Evolutionary conservation across 2,888 invertebrate species (phyloP).

Genomic region (Thymelicus acteon): DNA sequence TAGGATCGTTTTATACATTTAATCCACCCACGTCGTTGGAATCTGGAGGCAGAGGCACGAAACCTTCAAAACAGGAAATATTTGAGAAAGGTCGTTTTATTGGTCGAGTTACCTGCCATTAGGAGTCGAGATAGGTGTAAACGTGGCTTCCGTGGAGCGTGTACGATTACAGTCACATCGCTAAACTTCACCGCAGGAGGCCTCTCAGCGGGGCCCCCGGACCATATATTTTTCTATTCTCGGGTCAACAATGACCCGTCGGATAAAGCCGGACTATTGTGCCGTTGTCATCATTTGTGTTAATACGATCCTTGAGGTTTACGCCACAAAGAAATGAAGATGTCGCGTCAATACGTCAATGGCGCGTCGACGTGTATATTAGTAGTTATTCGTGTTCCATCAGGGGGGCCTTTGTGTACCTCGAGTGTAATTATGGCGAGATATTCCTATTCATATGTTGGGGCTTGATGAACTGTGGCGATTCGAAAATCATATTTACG

Average conservation of each 20-base stretch:
- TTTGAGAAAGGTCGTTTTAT: conserved; percentile 81
- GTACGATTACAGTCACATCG: conserved; percentile 59
- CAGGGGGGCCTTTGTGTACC: conserved; percentile 75
- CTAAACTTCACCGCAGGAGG: conserved; percentile 75
- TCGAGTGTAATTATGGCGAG: conserved; percentile 63
- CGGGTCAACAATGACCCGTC: conserved; percentile 71
- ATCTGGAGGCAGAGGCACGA: conserved; percentile 68
- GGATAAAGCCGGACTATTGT: conserved; percentile 75
- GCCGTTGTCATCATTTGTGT: conserved; percentile 82
- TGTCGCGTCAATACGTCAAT: conserved; percentile 75
- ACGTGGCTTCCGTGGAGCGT: conserved; percentile 77
- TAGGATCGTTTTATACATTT: conserved; percentile 78
- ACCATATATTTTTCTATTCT: conserved; percentile 81
- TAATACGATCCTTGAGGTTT: conserved; percentile 84
- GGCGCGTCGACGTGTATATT: conserved; percentile 82
- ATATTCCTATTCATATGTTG: conserved; percentile 59
- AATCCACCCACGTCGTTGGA: conserved; percentile 81
- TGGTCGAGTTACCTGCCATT: conserved; percentile 82
- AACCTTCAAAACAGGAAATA: conserved; percentile 81
- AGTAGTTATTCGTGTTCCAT: conserved; percentile 75
- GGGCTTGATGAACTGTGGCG: conserved; percentile 60
- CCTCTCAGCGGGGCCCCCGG: conserved; percentile 69
- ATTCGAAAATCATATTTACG: conserved; percentile 62
- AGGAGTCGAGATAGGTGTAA: conserved; percentile 81
- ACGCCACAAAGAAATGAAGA: conserved; percentile 80